These are phyloP conservation scores for Platycheirus rosarum DNA, from an alignment of 2,888 invertebrate genomes.

Conservation along the genomic window DNA sequence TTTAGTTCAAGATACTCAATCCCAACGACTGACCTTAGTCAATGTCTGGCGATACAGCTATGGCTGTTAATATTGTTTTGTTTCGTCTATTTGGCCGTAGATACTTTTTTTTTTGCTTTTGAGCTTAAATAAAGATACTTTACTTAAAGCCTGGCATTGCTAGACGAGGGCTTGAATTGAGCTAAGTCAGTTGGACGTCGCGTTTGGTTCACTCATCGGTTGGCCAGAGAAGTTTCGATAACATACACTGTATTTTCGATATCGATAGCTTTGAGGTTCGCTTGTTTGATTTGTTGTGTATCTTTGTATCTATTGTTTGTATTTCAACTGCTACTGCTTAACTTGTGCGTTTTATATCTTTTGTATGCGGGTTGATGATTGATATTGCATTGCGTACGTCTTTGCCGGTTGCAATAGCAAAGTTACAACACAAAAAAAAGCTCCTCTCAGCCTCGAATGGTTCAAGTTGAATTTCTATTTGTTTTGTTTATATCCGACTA, in stretches of 20 bases:
- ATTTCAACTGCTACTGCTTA: background rate
- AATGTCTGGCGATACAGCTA: slow-evolving; percentile 43
- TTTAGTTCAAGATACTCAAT: slow-evolving; percentile 11
- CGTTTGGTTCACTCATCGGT: slow-evolving; percentile 63
- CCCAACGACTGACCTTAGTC: slow-evolving; percentile 69
- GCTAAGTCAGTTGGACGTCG: slow-evolving; percentile 47
- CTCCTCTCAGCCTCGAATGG: slow-evolving; percentile 29
- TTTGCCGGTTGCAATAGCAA: slow-evolving; percentile 35
- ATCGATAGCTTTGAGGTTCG: slow-evolving; percentile 1
- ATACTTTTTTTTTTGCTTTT: slow-evolving; percentile 8
- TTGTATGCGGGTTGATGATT: slow-evolving; percentile 58
- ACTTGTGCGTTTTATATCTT: slow-evolving; percentile 14
- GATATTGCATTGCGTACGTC: slow-evolving; percentile 2
- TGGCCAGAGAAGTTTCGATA: slow-evolving; percentile 48
- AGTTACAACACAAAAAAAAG: slow-evolving; percentile 29
- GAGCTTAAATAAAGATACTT: slow-evolving; percentile 29
- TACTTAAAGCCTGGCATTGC: slow-evolving; percentile 51
- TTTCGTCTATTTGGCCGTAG: background rate
- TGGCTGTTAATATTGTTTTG: slow-evolving; percentile 9
- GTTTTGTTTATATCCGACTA: slow-evolving; percentile 9
- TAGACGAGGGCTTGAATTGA: slow-evolving; percentile 60
- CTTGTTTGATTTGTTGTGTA: background rate
- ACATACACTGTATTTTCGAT: slow-evolving; percentile 2
- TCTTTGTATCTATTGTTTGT: slow-evolving; percentile 6
- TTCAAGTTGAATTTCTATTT: slow-evolving; percentile 27